phyloP scores from a whole-genome alignment of 2,888 invertebrate species.

The Liopterus haemorrhoidalis region DNA sequence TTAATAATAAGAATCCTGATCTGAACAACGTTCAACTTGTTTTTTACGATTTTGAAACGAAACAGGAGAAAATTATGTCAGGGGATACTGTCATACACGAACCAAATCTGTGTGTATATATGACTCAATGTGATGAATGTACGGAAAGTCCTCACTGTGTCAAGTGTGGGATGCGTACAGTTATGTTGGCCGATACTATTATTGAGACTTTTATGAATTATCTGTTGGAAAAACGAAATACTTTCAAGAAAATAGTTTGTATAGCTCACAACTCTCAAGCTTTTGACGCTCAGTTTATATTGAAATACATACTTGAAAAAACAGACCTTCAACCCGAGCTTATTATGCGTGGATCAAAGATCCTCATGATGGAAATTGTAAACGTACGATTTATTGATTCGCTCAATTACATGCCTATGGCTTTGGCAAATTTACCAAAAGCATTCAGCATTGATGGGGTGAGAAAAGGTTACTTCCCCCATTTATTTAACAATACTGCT shows the following conservation, averaged over 20 bases:
- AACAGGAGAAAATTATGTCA: slow-evolving; percentile 12
- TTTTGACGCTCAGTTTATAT: slow-evolving; percentile 23
- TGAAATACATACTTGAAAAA: slow-evolving; percentile 17
- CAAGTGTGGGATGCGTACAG: slow-evolving; percentile 1
- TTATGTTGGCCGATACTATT: slow-evolving; percentile 1
- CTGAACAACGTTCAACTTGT: slow-evolving; percentile 20
- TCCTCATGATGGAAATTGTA: slow-evolving; percentile 16
- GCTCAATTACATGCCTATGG: slow-evolving; percentile 36
- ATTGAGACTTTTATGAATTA: slow-evolving; percentile 12
- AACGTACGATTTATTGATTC: slow-evolving; percentile 32
- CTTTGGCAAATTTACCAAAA: slow-evolving; percentile 31
- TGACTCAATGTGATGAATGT: slow-evolving; percentile 7
- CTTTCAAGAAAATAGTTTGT: slow-evolving; percentile 12
- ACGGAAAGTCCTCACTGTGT: not conserved
- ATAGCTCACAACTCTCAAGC: slow-evolving; percentile 24
- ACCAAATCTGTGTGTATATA: slow-evolving; percentile 25
- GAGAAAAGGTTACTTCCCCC: slow-evolving; percentile 34
- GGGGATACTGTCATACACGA: slow-evolving; percentile 11
- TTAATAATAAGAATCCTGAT: slow-evolving; percentile 2
- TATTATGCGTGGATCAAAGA: slow-evolving; percentile 26
- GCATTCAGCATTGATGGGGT: slow-evolving; percentile 30
- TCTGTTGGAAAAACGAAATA: slow-evolving; percentile 2
- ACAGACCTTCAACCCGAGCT: slow-evolving; percentile 21
- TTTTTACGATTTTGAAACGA: slow-evolving; percentile 27
- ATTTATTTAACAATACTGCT: slow-evolving; percentile 31